Base-by-base conservation (phyloP, 2,888 invertebrate genomes). In the Polietes domitor region DNA sequence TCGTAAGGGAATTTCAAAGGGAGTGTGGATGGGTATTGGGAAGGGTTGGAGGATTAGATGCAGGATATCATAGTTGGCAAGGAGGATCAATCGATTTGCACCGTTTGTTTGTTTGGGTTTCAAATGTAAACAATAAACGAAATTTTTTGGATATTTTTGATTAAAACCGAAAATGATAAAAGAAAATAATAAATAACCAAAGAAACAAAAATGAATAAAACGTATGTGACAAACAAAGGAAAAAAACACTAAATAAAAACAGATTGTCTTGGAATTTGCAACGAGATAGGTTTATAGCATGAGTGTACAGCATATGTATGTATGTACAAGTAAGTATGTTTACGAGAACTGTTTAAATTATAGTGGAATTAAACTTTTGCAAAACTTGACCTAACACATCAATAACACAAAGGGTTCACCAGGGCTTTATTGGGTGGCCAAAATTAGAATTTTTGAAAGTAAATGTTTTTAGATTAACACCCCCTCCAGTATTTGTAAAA, bases 91-190 rank as follows among this genome's bases (percentile, higher is more conserved):
- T 28, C 15, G 24, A 32, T 80, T 77, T 77, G 76, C 47, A 83
- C 80, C 83, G 77, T n/a, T n/a, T 81, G 47, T 85, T 83, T 77
- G 77, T 65, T 84, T 77, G 79, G 58, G 37, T 73, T 83, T 84
- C 78, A 79, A 81, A 81, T 80, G 81, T 81, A 86, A 80, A 85
- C 73, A 83, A 82, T 85, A 77, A 85, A 65, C 81, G 81, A 82
- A 73, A 70, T 77, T 80, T 82, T 47, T 80, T 83, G 43, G 58
- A 55, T 26, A 26, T 76, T 78, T 84, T 80, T 78, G 74, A 32
- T 76, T 65, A 68, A 78, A 85, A 87, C 84, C 85, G 83, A 87
- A 88, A 86, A 86, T 77, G 86, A 86, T 84, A 86, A 77, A 80
- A 86, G 77, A 86, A 86, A 85, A 77, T 61, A 77, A 77, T 55